Evolutionary conservation across 2,888 invertebrate genomes (phyloP), one percentile per base, ranked within the genome.

Genomic region (Drosophila macrospina): DNA sequence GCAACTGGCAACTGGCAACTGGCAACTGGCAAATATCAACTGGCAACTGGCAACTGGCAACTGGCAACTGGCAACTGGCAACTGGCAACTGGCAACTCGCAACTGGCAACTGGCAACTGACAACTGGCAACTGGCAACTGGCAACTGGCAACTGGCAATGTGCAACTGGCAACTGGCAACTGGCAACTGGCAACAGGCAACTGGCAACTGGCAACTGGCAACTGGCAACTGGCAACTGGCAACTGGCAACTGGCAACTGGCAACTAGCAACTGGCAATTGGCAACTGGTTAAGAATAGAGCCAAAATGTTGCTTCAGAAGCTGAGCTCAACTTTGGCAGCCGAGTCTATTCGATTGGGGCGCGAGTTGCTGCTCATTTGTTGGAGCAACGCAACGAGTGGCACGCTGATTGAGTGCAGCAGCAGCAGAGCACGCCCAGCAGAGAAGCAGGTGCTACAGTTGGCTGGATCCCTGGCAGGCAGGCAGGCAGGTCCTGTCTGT

Each of bases 341-440:
- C 1, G 20, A 20, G 20, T 28, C 28, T 28, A 28, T 28, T 28
- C 5, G 20, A 3, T 45, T 15, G 36, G 36, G 34, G 51, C 3
- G 37, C 37, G 36, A 20, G 34, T 32, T 47, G 61, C 83, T 80
- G 86, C 76, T 71, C 86, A 79, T 79, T 82, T 79, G 72, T 56
- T 68, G 60, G 30, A 34, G 56, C 60, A 39, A 13, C 16, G 36
- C 37, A 13, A n/a, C 34, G 30, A 57, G 82, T 72, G 82, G 86
- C 82, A 78, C 87, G 85, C 86, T 78, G 83, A 88, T 88, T 82
- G 86, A 79, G 87, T 45, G 63, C 44, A 44, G 32, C 16, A 59
- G 55, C n/a, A n/a, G n/a, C n/a, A n/a, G n/a, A n/a, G n/a, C 80
- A 79, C 69, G 75, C 77, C 69, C 69, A 64, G 63, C 62, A 32